phyloP scores from a whole-genome alignment of 2,113 vertebrate species.

The Psilopsiagon aymara region DNA sequence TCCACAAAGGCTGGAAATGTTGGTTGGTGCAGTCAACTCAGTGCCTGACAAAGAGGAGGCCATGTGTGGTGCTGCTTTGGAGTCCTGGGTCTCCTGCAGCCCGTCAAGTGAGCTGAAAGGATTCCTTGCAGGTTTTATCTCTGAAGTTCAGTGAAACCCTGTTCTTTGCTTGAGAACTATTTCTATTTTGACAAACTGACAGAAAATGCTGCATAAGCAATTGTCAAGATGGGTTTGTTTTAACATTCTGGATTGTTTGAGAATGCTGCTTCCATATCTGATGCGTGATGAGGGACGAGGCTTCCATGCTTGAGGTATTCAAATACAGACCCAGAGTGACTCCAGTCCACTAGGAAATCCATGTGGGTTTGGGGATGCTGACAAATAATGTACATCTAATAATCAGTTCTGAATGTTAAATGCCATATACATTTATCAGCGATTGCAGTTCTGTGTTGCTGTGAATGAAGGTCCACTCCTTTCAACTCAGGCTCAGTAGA shows the following conservation, averaged over 20 bases:
- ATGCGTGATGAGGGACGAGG: background rate
- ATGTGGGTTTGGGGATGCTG: background rate
- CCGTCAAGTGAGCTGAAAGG: accelerated
- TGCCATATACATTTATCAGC: background rate
- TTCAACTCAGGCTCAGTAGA: background rate
- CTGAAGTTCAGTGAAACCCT: background rate
- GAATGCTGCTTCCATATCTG: background rate
- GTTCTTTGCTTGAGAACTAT: background rate
- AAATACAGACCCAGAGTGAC: background rate
- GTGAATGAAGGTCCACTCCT: background rate
- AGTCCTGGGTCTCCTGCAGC: background rate
- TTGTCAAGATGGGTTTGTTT: background rate
- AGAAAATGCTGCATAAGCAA: background rate
- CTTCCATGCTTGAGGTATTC: background rate
- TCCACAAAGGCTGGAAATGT: background rate
- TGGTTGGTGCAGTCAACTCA: background rate
- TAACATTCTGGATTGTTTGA: background rate
- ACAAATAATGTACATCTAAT: background rate
- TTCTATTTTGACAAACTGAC: background rate
- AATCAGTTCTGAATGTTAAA: background rate
- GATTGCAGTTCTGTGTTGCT: background rate
- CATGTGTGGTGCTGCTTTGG: background rate
- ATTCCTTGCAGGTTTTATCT: background rate
- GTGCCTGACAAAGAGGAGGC: accelerated
- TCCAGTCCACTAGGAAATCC: background rate